Conservation (phyloP, 2,113 vertebrate species). For the Natator depressus region DNA sequence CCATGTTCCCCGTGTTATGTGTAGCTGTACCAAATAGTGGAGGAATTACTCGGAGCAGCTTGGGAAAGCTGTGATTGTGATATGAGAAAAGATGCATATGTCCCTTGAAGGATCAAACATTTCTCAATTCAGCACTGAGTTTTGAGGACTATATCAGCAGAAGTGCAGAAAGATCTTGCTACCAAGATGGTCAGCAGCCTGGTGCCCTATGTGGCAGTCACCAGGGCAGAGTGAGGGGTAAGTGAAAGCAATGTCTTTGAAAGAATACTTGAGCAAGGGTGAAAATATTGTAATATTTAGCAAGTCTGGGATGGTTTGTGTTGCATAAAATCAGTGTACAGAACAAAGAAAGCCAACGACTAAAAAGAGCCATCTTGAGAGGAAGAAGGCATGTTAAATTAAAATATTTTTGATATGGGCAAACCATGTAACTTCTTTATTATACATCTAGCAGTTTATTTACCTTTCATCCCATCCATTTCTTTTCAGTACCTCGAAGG, state of each 20-base stretch:
- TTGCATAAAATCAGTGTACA: not conserved
- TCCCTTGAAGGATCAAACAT: not conserved
- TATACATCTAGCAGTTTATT: not conserved
- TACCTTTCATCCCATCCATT: constrained; percentile 88
- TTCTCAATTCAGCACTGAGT: not conserved
- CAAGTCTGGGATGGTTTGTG: not conserved
- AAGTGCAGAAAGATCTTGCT: not conserved
- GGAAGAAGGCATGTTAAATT: not conserved
- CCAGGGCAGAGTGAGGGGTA: not conserved
- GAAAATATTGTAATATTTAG: not conserved
- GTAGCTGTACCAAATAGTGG: not conserved
- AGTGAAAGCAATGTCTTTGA: not conserved
- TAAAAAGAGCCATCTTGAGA: not conserved
- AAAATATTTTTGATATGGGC: not conserved
- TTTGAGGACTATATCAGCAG: not conserved
- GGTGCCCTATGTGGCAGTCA: not conserved
- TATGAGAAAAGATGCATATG: not conserved
- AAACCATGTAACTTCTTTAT: not conserved
- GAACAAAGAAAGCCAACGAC: not conserved
- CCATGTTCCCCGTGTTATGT: not conserved
- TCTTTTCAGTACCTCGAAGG: constrained; percentile 87
- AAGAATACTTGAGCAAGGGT: not conserved
- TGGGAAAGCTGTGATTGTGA: not conserved
- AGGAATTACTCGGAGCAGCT: not conserved
- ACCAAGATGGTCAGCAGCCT: not conserved